These are phyloP conservation scores for Patella caerulea DNA, from an alignment of 2,888 invertebrate species.

Conservation along the genomic window DNA sequence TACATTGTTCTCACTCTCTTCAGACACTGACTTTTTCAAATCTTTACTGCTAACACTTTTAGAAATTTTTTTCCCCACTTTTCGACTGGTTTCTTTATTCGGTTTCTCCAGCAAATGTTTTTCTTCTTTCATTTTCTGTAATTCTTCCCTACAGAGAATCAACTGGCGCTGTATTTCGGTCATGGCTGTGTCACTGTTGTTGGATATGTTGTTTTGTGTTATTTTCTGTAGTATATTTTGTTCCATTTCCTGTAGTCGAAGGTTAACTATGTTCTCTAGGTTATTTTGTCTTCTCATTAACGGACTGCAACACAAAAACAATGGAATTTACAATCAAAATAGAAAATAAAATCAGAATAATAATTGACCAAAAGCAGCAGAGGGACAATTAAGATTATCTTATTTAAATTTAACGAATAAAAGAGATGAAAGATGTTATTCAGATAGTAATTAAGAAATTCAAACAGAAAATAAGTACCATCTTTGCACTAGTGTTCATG, in stretches of 20 bases:
- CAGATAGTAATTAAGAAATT: no score
- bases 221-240: constrained; percentile 47
- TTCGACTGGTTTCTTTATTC: neutral
- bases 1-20: neutral
- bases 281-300: constrained; percentile 50
- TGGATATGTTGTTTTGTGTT: constrained; percentile 6
- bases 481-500: no score
- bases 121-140: constrained; percentile 37
- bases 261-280: constrained; percentile 51
- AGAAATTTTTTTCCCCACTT: neutral
- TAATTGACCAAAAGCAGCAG: no score
- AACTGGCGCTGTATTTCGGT: constrained; percentile 46
- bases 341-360: neutral
- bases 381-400: no score
- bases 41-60: neutral
- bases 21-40: neutral
- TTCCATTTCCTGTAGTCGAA: constrained; percentile 50
- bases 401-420: no score
- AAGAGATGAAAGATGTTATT: no score
- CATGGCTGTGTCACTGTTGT: constrained; percentile 24
- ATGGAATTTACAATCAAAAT: neutral
- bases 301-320: constrained; percentile 43
- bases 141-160: constrained; percentile 40
- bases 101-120: neutral
- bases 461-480: no score